Percentiles rank a stretch among this genome's conserved stretches.
phyloP scores from a whole-genome alignment of 2,888 invertebrate genomes.

The Holacanthella duospinosa region DNA sequence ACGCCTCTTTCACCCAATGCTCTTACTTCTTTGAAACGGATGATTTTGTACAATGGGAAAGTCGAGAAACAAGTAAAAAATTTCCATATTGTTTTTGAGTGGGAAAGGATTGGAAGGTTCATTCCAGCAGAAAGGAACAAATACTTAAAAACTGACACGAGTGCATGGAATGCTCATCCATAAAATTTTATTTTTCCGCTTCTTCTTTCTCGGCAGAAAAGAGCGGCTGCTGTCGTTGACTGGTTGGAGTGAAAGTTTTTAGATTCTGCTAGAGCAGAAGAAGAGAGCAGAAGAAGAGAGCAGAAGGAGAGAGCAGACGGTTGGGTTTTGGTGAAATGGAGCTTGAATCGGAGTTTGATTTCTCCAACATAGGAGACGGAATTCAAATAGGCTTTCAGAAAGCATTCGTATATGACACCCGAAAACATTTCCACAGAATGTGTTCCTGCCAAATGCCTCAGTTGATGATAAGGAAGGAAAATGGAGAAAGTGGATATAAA shows the following conservation, averaged over 20 bases:
- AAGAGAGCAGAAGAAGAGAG: no score
- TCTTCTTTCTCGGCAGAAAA: not conserved
- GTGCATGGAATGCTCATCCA: slow-evolving; percentile 3
- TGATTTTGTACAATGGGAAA: no score
- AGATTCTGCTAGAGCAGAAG: no score
- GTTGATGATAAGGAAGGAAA: not conserved
- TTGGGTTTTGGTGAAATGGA: slow-evolving; percentile 4
- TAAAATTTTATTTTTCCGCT: slow-evolving; percentile 2
- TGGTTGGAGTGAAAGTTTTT: not conserved
- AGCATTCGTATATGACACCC: not conserved
- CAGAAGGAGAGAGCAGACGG: not conserved
- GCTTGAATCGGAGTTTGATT: not conserved
- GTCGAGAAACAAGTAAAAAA: no score
- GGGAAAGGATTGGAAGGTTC: no score
- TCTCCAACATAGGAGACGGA: not conserved
- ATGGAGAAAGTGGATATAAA: slow-evolving; percentile 2
- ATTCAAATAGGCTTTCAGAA: not conserved
- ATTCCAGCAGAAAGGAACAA: not conserved
- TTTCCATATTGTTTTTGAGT: no score
- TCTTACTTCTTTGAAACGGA: no score
- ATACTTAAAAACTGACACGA: not conserved
- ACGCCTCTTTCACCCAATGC: no score
- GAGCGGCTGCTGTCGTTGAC: not conserved
- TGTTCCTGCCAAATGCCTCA: not conserved
- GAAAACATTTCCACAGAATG: not conserved